Evolutionary conservation across 1,140 invertebrate genomes (phyloP), one percentile per base, ranked within the genome.

Genomic region (Lepidurus couesii): DNA sequence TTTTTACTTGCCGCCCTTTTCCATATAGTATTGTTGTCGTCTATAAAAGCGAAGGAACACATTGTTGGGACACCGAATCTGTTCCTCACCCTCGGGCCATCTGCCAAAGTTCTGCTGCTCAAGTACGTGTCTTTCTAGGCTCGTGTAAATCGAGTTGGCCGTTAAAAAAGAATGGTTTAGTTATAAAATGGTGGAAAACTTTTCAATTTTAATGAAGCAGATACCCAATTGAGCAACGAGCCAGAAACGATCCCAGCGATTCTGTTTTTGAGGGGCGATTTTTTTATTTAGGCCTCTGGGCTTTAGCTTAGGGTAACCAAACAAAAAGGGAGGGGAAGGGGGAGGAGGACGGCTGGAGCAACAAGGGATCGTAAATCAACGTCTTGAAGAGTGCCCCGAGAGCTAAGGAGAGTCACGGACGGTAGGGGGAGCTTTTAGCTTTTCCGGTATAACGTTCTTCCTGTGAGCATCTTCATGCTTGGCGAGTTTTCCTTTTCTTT

Each of bases 361-460:
- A 65, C 53, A 65, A 65, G 53, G 53, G 13, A 65, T 65, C 53
- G 53, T 65, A 65, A 65, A 65, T 65, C 53, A 65, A 65, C 53
- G 53, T 65, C 53, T 65, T 65, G 53, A 65, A 65, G 53, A 65
- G 53, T 65, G 53, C 53, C 53, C 21, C 53, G 16, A 21, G 21
- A 65, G 53, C 53, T 65, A 65, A 65, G 21, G 53, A 65, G 53
- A 65, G 53, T 65, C 53, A 65, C 53, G 53, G 53, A 65, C 53
- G 53, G 53, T 65, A 65, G 53, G 53, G 53, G 53, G 53, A 65
- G 53, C 53, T 65, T 65, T 65, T 65, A 65, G 53, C 53, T 65
- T 65, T 65, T 65, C 53, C 53, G 53, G 53, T 65, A 65, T 65
- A 65, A 65, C 53, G 8, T 65, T 7, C 21, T 65, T 21, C 53